Percentiles rank a stretch among this genome's conserved stretches.
Evolutionary conservation across 2,797 vertebrate genomes (phyloP).

Genomic region (Anolis apletophallus): DNA sequence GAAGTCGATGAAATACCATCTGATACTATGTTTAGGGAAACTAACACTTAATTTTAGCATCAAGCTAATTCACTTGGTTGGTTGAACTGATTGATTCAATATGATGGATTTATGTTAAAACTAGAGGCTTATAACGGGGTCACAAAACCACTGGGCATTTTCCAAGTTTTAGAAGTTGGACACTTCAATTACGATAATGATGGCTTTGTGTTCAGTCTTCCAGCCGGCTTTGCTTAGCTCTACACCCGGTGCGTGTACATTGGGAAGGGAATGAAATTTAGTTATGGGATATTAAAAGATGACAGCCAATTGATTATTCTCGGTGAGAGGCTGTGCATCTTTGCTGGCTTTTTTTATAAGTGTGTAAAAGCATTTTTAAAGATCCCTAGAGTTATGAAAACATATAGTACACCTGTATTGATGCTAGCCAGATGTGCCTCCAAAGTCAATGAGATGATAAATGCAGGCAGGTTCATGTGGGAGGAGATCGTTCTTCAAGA

Average conservation of each 20-base stretch:
- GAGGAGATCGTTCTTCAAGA: too few species aligned
- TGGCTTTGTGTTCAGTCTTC: background rate
- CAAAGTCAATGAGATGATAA: too few species aligned
- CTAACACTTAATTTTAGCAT: background rate
- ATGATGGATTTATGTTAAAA: background rate
- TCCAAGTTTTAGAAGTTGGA: background rate
- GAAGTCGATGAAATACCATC: background rate
- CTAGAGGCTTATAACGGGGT: background rate
- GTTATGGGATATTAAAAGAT: background rate
- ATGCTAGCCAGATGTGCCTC: too few species aligned
- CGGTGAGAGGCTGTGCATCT: background rate
- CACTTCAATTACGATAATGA: conserved; percentile 16
- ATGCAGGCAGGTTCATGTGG: too few species aligned
- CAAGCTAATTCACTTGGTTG: conserved; percentile 2
- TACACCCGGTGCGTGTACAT: background rate
- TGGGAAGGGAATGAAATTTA: background rate
- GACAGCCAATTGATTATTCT: background rate
- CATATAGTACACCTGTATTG: background rate
- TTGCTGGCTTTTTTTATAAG: background rate
- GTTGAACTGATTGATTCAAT: background rate
- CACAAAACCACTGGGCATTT: background rate
- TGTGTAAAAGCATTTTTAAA: background rate
- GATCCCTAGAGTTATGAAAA: background rate
- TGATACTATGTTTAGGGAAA: background rate
- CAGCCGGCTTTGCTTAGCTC: background rate